A percentile compares a stretch with the other conserved stretches of the same genome.
phyloP scores from a whole-genome alignment of 2,113 vertebrate genomes.

The Phalacrocorax pelagicus region DNA sequence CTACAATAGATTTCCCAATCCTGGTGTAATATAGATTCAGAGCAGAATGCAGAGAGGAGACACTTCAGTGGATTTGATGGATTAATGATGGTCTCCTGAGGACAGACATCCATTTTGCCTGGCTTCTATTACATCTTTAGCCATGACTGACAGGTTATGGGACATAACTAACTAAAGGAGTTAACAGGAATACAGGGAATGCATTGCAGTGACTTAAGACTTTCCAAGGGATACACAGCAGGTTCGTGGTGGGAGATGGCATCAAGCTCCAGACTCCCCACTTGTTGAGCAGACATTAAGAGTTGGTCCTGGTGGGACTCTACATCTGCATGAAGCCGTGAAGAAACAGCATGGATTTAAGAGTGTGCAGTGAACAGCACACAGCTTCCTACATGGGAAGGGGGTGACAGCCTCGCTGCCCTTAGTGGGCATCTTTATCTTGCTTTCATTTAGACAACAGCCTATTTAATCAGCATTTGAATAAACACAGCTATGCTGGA shows the following conservation, averaged over 20 bases:
- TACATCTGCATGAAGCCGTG: background rate
- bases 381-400: background rate
- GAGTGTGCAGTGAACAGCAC: background rate
- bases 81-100: background rate
- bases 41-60: background rate
- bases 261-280: background rate
- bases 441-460: background rate
- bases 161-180: background rate
- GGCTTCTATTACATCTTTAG: background rate
- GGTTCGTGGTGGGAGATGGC: background rate
- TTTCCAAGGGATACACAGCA: background rate
- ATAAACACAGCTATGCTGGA: background rate
- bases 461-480: background rate
- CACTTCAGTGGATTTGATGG: background rate
- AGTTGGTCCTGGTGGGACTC: background rate
- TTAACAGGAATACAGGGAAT: background rate
- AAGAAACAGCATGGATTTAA: background rate
- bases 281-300: background rate
- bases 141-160: background rate
- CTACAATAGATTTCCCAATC: background rate
- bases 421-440: background rate
- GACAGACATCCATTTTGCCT: background rate
- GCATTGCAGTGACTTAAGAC: background rate
- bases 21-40: background rate
- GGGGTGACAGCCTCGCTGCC: background rate